A percentile compares a stretch with the other conserved stretches of the same genome.
Evolutionary conservation across 35 echinoderm and acorn worm species (phyloP).

Genomic region (Acanthaster planci): DNA sequence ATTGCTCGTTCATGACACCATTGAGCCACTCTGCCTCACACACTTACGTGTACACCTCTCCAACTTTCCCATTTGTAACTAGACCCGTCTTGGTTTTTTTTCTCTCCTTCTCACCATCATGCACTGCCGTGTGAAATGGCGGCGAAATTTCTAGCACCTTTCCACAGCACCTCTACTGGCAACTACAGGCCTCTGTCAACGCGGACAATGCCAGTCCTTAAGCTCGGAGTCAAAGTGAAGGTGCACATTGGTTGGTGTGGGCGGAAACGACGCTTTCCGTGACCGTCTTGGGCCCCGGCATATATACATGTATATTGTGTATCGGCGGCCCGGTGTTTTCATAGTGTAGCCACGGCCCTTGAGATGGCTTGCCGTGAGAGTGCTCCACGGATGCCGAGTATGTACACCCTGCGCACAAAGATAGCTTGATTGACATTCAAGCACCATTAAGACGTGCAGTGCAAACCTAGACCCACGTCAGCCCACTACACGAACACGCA

Average conservation of each 20-base stretch:
- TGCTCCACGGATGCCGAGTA: slow-evolving; percentile 18
- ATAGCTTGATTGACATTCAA: slow-evolving; percentile 32
- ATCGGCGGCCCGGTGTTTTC: slow-evolving; percentile 15
- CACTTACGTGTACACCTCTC: too few species aligned
- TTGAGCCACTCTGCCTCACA: too few species aligned
- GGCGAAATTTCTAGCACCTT: not conserved
- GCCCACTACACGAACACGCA: not conserved
- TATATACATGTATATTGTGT: slow-evolving; percentile 8
- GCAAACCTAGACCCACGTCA: slow-evolving; percentile 17
- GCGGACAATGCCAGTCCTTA: not conserved
- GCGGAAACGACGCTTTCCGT: not conserved
- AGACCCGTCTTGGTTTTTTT: too few species aligned
- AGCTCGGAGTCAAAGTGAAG: not conserved
- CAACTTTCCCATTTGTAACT: too few species aligned
- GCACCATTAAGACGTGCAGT: not conserved
- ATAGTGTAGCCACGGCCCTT: slow-evolving; percentile 25
- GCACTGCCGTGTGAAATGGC: too few species aligned
- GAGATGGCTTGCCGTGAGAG: slow-evolving; percentile 16
- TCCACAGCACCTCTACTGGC: not conserved
- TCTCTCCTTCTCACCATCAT: too few species aligned
- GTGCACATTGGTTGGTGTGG: not conserved
- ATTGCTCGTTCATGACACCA: too few species aligned
- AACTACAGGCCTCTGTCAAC: not conserved
- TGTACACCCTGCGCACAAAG: slow-evolving; percentile 3
- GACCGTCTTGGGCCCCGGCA: not conserved